These are phyloP conservation scores for Gasteruption jaculator DNA, from an alignment of 2,888 invertebrate species.

Conservation along the genomic window DNA sequence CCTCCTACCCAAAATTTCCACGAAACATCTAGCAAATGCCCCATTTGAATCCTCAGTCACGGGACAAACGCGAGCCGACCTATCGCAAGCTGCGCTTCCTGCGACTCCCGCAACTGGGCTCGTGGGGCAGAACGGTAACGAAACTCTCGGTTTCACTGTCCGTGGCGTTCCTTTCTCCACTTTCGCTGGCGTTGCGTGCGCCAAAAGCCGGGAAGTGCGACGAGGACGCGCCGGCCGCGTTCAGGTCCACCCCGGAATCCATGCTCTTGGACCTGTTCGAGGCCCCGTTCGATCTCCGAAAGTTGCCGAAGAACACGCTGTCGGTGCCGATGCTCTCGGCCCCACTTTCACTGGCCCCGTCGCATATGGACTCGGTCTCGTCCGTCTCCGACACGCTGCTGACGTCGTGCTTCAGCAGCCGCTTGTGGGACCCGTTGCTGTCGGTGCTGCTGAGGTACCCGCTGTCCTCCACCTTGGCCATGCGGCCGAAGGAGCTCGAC, in stretches of 20 bases:
- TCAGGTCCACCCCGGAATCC: constrained; percentile 38
- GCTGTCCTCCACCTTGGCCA: constrained; percentile 58
- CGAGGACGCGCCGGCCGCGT: no score
- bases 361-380: constrained; percentile 75
- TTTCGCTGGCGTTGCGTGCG: no score
- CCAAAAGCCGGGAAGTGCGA: constrained; percentile 25
- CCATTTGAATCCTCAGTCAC: no score
- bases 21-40: no score
- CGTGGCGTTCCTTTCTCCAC: constrained; percentile 37
- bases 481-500: no score
- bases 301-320: constrained; percentile 79
- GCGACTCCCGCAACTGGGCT: constrained; percentile 28
- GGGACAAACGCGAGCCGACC: no score
- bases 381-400: constrained; percentile 70
- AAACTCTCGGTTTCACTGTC: constrained; percentile 55
- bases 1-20: no score
- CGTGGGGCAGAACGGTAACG: constrained; percentile 50
- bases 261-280: constrained; percentile 35
- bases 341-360: constrained; percentile 81
- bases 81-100: constrained; percentile 26
- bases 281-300: constrained; percentile 53
- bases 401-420: constrained; percentile 40
- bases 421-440: constrained; percentile 54
- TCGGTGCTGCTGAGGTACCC: constrained; percentile 85
- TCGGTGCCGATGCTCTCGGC: constrained; percentile 84